Percentiles rank a stretch among this genome's conserved stretches.
Conservation (phyloP, 1,140 invertebrate species). For the Heliconius melpomene region DNA sequence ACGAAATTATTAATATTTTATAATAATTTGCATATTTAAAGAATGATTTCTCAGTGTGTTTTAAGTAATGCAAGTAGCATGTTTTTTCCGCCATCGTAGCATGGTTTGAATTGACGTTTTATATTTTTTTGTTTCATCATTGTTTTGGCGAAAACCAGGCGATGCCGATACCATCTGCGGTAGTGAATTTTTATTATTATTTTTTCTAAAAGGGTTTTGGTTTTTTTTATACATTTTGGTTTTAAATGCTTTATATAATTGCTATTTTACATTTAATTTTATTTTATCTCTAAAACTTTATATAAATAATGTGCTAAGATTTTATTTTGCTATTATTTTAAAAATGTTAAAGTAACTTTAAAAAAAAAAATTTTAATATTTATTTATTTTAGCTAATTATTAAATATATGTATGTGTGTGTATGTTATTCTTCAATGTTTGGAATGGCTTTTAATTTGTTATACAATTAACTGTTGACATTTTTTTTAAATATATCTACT, state of each 20-base stretch:
- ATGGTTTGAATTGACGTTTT: conserved; percentile 72
- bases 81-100: conserved; percentile 51
- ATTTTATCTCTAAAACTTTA: conserved; percentile 15
- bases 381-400: conserved; percentile 18
- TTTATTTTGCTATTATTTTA: background rate
- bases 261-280: conserved; percentile 7
- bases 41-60: conserved; percentile 5
- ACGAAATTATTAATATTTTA: conserved; percentile 16
- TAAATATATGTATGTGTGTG: conserved; percentile 6
- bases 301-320: background rate
- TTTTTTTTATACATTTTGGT: conserved; percentile 37
- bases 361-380: too few relatives aligned
- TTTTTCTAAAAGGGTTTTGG: conserved; percentile 46
- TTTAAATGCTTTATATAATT: conserved; percentile 39
- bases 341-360: too few relatives aligned
- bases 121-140: conserved; percentile 79
- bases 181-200: conserved; percentile 70
- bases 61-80: conserved; percentile 38
- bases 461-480: too few relatives aligned
- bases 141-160: conserved; percentile 76
- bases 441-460: too few relatives aligned
- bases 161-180: conserved; percentile 82
- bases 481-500: background rate
- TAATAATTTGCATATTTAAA: conserved; percentile 13
- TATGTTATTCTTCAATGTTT: background rate